Evolutionary conservation across 2,888 invertebrate species (phyloP), one percentile per base, ranked within the genome.

Genomic region (Tanypteryx hageni): DNA sequence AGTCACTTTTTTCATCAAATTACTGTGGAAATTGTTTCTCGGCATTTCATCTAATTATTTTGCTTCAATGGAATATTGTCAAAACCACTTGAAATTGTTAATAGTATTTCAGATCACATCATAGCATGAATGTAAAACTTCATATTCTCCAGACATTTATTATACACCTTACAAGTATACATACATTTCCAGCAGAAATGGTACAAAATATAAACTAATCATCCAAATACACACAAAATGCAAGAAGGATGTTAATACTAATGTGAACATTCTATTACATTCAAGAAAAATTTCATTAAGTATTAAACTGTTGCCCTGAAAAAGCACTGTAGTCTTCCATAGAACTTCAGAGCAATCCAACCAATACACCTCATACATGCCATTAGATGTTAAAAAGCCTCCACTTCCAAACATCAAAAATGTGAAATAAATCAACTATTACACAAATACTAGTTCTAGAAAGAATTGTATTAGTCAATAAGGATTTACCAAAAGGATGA

Each of bases 381-480:
- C 89, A 89, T 89, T 89, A 89, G 89, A 64, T 89, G 68, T 89
- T 89, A 89, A 68, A 89, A 89, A 89, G 89, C 89, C 64, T 89
- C 89, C 64, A 64, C n/a, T 64, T 89, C 64, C 89, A 89, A 44
- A 61, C 22, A 14, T 89, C 64, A 61, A 89, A 64, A 44, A 64
- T 89, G 31, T 64, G 44, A 76, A 16, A 89, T 9, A 44, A 22
- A 7, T 68, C 31, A 89, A 44, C 64, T 44, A 64, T 89, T 18
- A 56, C 31, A 56, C 64, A 68, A 31, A 89, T 18, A 64, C 89
- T 89, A 89, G 31, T 64, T 56, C 64, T 64, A 89, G n/a, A 68
- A n/a, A 89, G 89, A 64, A n/a, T 44, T 18, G 64, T 89, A 89
- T 89, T 64, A 89, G 44, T 64, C 31, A 89, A 59, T 89, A 44